A percentile compares a stretch with the other conserved stretches of the same genome.
phyloP scores from a whole-genome alignment of 2,113 vertebrate genomes.

The Ptilorrhoa leucosticta region DNA sequence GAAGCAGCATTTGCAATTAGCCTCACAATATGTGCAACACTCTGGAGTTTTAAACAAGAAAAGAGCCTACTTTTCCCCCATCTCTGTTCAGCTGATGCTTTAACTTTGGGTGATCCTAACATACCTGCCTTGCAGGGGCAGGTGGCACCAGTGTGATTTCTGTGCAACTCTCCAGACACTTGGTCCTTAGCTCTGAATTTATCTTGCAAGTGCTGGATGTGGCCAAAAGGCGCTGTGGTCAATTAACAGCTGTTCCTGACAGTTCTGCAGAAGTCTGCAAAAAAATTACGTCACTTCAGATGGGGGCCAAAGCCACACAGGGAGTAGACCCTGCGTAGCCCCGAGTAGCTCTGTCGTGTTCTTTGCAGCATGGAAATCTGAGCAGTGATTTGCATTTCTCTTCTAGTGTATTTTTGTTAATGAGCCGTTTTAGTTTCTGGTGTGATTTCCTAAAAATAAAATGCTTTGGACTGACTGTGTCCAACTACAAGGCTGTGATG shows the following conservation, averaged over 20 bases:
- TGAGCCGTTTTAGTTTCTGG: not conserved
- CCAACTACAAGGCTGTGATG: not conserved
- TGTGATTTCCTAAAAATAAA: not conserved
- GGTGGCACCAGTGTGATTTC: not conserved
- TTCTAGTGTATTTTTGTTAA: not conserved
- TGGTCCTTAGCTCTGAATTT: not conserved
- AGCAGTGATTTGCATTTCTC: not conserved
- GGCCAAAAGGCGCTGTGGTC: fast-evolving
- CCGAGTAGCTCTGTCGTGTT: not conserved
- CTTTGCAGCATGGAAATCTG: not conserved
- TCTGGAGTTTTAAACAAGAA: not conserved
- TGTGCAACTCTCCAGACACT: not conserved
- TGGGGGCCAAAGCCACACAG: not conserved
- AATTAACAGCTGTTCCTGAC: not conserved
- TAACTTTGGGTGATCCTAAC: not conserved
- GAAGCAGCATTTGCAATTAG: not conserved
- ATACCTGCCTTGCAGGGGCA: not conserved
- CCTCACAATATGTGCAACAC: not conserved
- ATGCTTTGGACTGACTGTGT: not conserved
- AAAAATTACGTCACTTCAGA: not conserved
- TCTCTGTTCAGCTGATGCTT: not conserved
- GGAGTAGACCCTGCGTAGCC: not conserved
- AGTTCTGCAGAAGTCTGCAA: not conserved
- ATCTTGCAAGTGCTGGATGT: not conserved
- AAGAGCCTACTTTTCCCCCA: not conserved